These are phyloP conservation scores for Drosophila sp. DNA, from an alignment of 1,140 invertebrate genomes.

Conservation along the genomic window DNA sequence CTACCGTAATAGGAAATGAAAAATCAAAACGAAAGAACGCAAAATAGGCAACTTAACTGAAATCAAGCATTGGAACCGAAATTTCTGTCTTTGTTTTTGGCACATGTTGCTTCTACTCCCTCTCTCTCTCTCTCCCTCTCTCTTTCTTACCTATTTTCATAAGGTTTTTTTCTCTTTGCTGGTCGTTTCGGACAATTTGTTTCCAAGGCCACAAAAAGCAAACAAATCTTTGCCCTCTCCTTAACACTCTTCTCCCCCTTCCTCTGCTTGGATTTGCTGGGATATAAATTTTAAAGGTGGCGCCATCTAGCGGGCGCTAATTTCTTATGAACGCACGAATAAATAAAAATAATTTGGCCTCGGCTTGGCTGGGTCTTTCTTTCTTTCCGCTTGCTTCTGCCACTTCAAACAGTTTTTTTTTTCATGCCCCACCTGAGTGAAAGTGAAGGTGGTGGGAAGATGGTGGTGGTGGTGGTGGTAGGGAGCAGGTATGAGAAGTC, in stretches of 20 bases:
- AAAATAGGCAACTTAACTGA: background rate
- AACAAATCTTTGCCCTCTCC: background rate
- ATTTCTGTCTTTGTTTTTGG: background rate
- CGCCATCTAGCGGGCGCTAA: conserved; percentile 56
- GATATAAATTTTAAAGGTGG: conserved; percentile 36
- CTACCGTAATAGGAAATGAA: background rate
- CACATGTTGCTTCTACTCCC: background rate
- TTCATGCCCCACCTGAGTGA: conserved; percentile 41
- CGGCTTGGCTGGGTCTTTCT: background rate
- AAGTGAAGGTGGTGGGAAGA: background rate
- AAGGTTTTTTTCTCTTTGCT: conserved; percentile 10
- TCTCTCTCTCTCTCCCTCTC: background rate
- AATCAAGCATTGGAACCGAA: background rate
- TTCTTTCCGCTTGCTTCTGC: background rate
- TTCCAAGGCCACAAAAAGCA: conserved; percentile 26
- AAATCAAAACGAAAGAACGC: background rate
- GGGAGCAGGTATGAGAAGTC: background rate
- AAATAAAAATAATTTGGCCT: conserved; percentile 75
- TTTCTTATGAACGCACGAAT: conserved; percentile 71
- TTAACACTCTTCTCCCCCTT: background rate
- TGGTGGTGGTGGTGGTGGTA: background rate
- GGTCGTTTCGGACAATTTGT: conserved; percentile 10
- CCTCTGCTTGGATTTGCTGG: background rate
- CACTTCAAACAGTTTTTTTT: conserved; percentile 70
- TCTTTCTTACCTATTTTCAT: background rate